These are phyloP conservation scores for Euleptes europaea DNA, from an alignment of 2,113 vertebrate species.

Conservation along the genomic window DNA sequence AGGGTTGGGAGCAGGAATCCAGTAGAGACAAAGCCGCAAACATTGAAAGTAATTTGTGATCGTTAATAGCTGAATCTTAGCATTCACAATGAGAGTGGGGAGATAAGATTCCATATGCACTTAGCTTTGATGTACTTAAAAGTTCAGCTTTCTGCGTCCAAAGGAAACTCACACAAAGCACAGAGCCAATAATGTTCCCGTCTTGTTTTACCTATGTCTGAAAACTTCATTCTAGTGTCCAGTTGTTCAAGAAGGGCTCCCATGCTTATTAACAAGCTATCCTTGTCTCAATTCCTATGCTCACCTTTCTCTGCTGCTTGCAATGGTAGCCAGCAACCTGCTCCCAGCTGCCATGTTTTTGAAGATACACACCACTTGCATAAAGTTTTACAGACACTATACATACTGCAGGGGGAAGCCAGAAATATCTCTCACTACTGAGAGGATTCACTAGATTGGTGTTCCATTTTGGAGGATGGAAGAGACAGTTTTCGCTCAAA, in stretches of 20 bases:
- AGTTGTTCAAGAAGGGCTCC: background rate
- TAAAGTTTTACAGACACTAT: background rate
- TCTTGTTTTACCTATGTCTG: background rate
- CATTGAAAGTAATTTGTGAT: conserved; percentile 1
- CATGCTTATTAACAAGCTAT: background rate
- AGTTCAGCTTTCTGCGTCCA: background rate
- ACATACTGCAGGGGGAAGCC: background rate
- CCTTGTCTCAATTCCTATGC: background rate
- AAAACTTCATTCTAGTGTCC: background rate
- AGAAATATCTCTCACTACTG: background rate
- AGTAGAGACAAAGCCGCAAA: background rate
- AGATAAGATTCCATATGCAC: background rate
- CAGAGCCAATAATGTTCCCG: background rate
- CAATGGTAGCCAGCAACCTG: background rate
- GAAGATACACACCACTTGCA: background rate
- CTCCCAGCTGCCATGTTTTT: background rate
- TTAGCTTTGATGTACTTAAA: background rate
- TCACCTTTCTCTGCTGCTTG: background rate
- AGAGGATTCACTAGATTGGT: background rate
- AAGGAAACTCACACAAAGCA: background rate
- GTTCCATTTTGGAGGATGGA: background rate
- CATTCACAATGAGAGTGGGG: background rate
- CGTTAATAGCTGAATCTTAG: background rate
- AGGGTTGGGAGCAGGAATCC: background rate
- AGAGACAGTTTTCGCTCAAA: background rate